Base-by-base conservation (phyloP, 2,888 invertebrate genomes). In the Eristalinus aeneus region DNA sequence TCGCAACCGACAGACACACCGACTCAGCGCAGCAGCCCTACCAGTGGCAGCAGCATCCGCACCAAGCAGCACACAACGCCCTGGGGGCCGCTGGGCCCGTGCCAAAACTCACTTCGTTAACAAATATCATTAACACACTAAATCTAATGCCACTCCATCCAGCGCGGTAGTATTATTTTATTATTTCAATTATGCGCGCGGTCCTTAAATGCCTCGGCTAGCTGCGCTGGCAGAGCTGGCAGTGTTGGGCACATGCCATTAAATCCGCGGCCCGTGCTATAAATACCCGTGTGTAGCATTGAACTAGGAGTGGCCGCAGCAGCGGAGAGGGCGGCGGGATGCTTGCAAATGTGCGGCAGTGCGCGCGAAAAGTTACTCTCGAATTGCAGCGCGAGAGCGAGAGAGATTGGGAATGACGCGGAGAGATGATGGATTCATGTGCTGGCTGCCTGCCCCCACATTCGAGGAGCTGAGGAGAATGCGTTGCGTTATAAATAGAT, bases 71-170 rank as follows among this genome's bases (percentile, higher is more conserved):
- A 56, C 46, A 69, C 53, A 65, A 27, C 77, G 34, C 82, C 82
- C 86, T 71, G 81, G 86, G 81, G 82, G 86, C 86, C 77, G 71
- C 74, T 86, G 86, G 86, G 69, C 71, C 36, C 74, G 74, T 54
- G 86, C 86, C 86, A 86, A 82, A 86, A 86, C 74, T 67, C 82
- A 74, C 81, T 86, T 82, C 82, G 81, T 86, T 86, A 86, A 82
- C 86, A 86, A 86, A 86, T 86, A 86, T 86, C 86, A 86, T 86
- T 86, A 86, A 86, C 86, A 86, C 86, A 86, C 86, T 86, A 82
- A 86, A 86, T 86, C 86, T 86, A 86, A 82, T 86, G 86, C 77
- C 82, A 74, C 77, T 60, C 73, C 36, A 54, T 73, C 12, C 61
- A 22, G 34, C 61, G 27, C 73, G 86, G 67, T 78, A 56, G 82